These are phyloP conservation scores for Eristalis arbustorum DNA, from an alignment of 2,888 invertebrate species.

Conservation along the genomic window DNA sequence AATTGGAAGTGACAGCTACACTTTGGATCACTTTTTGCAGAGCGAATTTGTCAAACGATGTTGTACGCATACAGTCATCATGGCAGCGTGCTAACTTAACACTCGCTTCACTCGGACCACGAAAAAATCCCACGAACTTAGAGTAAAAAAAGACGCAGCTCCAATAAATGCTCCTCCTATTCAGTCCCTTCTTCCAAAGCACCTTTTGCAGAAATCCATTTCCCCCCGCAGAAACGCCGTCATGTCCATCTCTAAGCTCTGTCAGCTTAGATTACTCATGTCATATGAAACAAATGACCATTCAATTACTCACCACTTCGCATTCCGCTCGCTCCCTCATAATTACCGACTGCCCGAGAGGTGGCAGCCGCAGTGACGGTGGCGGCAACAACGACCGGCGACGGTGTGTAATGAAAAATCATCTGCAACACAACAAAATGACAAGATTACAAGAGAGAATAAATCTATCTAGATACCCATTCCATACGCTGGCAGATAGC, in stretches of 20 bases:
- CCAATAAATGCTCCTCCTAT: too few species aligned
- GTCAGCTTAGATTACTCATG: not conserved
- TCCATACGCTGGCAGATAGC: constrained; percentile 26
- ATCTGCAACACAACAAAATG: constrained; percentile 46
- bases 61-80: too few species aligned
- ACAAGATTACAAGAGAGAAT: constrained; percentile 45
- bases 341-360: not conserved
- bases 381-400: not conserved
- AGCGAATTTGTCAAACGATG: too few species aligned
- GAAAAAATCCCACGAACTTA: too few species aligned
- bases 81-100: too few species aligned
- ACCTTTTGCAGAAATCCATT: not conserved
- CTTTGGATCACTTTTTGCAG: too few species aligned
- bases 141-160: too few species aligned
- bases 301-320: not conserved
- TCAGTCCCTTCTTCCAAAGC: too few species aligned
- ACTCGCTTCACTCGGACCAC: too few species aligned
- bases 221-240: not conserved
- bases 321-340: not conserved
- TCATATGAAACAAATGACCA: not conserved
- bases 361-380: not conserved
- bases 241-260: not conserved
- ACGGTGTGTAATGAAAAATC: constrained; percentile 43
- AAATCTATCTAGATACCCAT: constrained; percentile 59
- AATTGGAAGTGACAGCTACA: too few species aligned